Percentiles rank a stretch among this genome's conserved stretches.
Evolutionary conservation across 2,888 invertebrate species (phyloP).

Genomic region (Cacoxenus indagator): DNA sequence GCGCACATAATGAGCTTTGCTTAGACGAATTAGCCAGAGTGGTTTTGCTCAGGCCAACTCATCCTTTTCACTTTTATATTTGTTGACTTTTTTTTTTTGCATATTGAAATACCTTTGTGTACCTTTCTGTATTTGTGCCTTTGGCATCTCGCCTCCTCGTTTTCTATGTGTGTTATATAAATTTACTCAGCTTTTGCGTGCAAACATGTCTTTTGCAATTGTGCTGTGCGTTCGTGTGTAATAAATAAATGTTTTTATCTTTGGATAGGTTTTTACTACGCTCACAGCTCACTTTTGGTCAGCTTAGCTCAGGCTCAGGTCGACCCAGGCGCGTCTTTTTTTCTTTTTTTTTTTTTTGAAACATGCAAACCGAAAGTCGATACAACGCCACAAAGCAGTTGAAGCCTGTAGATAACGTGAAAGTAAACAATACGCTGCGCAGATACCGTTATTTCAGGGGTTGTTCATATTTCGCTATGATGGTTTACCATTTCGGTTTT

Average conservation of each 20-base stretch:
- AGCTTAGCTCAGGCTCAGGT: too few relatives aligned
- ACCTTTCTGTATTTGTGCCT: not conserved
- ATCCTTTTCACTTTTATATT: not conserved
- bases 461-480: slow-evolving; percentile 56
- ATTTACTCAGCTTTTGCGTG: slow-evolving; percentile 25
- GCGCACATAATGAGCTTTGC: slow-evolving; percentile 10
- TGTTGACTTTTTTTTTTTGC: not conserved
- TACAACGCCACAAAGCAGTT: not conserved
- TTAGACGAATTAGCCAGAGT: not conserved
- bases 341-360: too few relatives aligned
- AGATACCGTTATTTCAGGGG: slow-evolving; percentile 46
- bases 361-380: not conserved
- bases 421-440: not conserved
- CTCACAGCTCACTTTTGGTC: not conserved
- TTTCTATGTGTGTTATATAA: slow-evolving; percentile 19
- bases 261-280: not conserved
- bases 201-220: slow-evolving; percentile 3
- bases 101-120: slow-evolving; percentile 1
- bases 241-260: slow-evolving; percentile 11
- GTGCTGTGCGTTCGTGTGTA: not conserved
- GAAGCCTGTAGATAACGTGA: not conserved
- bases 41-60: too few relatives aligned
- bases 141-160: not conserved
- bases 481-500: slow-evolving; percentile 30
- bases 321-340: too few relatives aligned